phyloP scores from a whole-genome alignment of 2,888 invertebrate genomes.

The Scaeva pyrastri region DNA sequence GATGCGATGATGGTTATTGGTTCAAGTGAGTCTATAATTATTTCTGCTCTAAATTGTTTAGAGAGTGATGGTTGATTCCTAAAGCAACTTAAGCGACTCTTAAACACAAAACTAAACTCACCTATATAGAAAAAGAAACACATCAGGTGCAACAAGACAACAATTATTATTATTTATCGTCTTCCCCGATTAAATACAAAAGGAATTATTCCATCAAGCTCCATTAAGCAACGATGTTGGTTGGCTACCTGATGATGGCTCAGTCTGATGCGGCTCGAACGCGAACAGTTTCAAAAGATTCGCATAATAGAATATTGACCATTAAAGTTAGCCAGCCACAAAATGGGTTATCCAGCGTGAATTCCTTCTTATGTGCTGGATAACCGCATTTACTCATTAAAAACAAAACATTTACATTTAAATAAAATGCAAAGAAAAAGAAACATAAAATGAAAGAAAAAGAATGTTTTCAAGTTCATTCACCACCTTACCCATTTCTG shows the following conservation, averaged over 20 bases:
- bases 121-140: not conserved
- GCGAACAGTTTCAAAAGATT: constrained; percentile 53
- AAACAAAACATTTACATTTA: not conserved
- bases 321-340: constrained; percentile 63
- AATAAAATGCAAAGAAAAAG: not conserved
- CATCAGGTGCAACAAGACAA: constrained; percentile 33
- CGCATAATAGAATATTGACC: constrained; percentile 53
- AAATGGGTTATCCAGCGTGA: constrained; percentile 67
- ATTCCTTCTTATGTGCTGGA: constrained; percentile 48
- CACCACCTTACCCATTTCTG: constrained; percentile 69
- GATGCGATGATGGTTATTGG: constrained; percentile 21
- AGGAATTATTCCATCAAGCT: constrained; percentile 42
- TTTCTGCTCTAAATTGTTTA: constrained; percentile 61
- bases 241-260: not conserved
- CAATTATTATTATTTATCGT: constrained; percentile 53
- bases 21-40: constrained; percentile 41
- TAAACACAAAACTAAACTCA: constrained; percentile 19
- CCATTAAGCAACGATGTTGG: constrained; percentile 50
- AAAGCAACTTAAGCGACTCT: not conserved
- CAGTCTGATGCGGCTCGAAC: too few relatives aligned
- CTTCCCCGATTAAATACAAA: constrained; percentile 48
- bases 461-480: constrained; percentile 72
- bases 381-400: constrained; percentile 47
- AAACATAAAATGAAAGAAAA: not conserved
- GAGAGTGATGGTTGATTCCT: not conserved